phyloP scores from a whole-genome alignment of 1,140 invertebrate species.

The Nilaparvata lugens region DNA sequence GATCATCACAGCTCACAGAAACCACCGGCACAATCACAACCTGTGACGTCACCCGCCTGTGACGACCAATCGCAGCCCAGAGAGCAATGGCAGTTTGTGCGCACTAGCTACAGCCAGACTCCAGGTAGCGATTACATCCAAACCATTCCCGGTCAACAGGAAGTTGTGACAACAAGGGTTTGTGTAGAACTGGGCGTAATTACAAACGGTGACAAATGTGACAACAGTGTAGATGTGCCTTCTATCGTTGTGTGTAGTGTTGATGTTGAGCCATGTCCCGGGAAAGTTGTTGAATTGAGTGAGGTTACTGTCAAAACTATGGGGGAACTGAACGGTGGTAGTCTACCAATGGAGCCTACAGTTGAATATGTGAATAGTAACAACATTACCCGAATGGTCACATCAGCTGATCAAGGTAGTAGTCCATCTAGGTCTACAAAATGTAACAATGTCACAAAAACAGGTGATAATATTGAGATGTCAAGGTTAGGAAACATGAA shows the following conservation, averaged over 20 bases:
- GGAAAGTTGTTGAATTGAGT: background rate
- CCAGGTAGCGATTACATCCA: slow-evolving; percentile 7
- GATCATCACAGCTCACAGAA: no score
- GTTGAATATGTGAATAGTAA: background rate
- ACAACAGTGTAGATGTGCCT: slow-evolving; percentile 17
- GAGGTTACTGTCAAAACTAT: background rate
- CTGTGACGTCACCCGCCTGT: no score
- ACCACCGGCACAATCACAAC: no score
- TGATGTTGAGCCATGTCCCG: slow-evolving; percentile 28
- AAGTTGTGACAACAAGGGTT: slow-evolving; percentile 27
- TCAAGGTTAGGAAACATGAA: no score
- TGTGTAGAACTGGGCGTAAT: slow-evolving; percentile 28
- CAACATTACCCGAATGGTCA: slow-evolving; percentile 16
- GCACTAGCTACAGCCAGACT: slow-evolving; percentile 18
- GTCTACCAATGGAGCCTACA: background rate
- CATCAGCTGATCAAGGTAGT: slow-evolving; percentile 20
- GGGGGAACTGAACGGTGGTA: background rate
- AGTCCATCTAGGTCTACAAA: no score
- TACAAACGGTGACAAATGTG: slow-evolving; percentile 20
- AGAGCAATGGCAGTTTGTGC: slow-evolving; percentile 4
- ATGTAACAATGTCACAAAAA: background rate
- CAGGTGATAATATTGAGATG: no score
- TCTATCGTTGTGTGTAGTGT: slow-evolving; percentile 31
- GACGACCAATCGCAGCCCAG: background rate
- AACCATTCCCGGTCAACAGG: slow-evolving; percentile 10